Evolutionary conservation across 2,113 vertebrate species (phyloP), one percentile per base, ranked within the genome.

Genomic region (Colossoma macropomum): DNA sequence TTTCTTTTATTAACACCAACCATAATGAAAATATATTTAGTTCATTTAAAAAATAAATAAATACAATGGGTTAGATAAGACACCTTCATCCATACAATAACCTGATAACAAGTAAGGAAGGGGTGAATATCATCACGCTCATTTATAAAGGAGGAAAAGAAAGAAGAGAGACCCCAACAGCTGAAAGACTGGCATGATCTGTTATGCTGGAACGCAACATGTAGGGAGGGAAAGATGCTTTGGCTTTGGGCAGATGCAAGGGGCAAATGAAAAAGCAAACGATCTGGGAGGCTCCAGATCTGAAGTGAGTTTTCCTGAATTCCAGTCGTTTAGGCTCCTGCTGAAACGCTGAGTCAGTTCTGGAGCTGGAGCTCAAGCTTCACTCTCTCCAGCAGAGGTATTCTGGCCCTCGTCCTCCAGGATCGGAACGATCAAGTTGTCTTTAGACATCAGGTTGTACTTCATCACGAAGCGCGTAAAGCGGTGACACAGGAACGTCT

Each of bases 371-470:
- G 71, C 90, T 97, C 91, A 99, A 89, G 98, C 98, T 90, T 99
- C 98, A 56, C 97, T 99, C 92, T 99, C 98, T 17, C 96, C 97
- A n/a, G 95, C 93, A 79, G 96, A 94, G 91, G 97, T 95, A 90
- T 96, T 98, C 93, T 98, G 97, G 82, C 96, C 96, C 88, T 99
- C 98, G 88, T 99, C 98, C 94, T 99, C 98, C 95, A 99, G 95
- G 92, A 99, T 99, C 72, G 98, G 98, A 80, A 99, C 98, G 80
- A 99, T 99, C 95, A 99, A 95, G 94, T 99, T 99, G 93, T 99
- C 98, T 95, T 99, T 99, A 80, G 98, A 99, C 98, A 99, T 99
- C 94, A 99, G 94, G 89, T 97, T 99, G 92, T 99, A 99, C 94
- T 99, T 99, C 96, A 99, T 98, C 84, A 99, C 98, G 84, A 99